Evolutionary conservation across 2,888 invertebrate species (phyloP).

Genomic region (Drosophila ezoana): DNA sequence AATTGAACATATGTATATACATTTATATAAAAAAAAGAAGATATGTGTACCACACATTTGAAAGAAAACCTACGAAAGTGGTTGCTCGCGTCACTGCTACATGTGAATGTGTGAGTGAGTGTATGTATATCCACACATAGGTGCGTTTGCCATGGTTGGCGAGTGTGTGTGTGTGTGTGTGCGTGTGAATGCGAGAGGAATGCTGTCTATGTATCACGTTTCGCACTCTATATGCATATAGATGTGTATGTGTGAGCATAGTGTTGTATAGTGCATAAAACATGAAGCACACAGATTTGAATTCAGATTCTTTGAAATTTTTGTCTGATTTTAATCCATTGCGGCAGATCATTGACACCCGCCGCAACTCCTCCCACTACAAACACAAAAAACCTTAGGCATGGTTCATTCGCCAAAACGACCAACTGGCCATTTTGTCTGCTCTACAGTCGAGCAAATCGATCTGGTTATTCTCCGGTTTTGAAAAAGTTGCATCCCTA

Average conservation of each 20-base stretch:
- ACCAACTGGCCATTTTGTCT: slow-evolving; percentile 53
- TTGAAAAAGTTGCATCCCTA: slow-evolving; percentile 72
- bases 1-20: slow-evolving; percentile 25
- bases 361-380: background rate
- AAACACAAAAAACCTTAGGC: background rate
- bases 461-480: slow-evolving; percentile 69
- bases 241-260: slow-evolving; percentile 37
- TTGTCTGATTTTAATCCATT: slow-evolving; percentile 33
- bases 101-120: slow-evolving; percentile 24
- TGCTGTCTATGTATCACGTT: slow-evolving; percentile 76
- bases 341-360: slow-evolving; percentile 26
- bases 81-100: slow-evolving; percentile 72
- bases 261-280: slow-evolving; percentile 77
- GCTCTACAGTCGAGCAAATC: slow-evolving; percentile 54
- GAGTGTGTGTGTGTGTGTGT: slow-evolving; percentile 28
- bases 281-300: slow-evolving; percentile 59
- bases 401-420: slow-evolving; percentile 14
- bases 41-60: slow-evolving; percentile 51
- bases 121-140: slow-evolving; percentile 31
- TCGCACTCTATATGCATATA: slow-evolving; percentile 58
- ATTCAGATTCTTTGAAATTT: slow-evolving; percentile 44
- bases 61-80: slow-evolving; percentile 76
- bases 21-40: slow-evolving; percentile 35
- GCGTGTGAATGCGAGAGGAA: slow-evolving; percentile 72
- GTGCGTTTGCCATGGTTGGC: slow-evolving; percentile 44